These are phyloP conservation scores for Thamnophis elegans DNA, from an alignment of 2,797 vertebrate species.

Conservation along the genomic window DNA sequence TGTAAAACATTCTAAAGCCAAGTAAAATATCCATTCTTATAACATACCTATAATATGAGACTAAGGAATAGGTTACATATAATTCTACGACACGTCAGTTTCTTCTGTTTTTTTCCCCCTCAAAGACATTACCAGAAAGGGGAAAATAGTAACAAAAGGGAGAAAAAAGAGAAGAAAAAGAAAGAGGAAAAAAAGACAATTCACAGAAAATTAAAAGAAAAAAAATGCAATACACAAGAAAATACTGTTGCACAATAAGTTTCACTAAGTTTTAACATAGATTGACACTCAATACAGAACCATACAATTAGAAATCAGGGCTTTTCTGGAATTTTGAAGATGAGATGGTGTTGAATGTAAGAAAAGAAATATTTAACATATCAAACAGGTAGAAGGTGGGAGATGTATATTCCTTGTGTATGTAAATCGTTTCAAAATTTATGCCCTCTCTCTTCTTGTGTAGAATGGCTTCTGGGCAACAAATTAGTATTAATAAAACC, in stretches of 20 bases:
- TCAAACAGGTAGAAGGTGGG: constrained; percentile 51
- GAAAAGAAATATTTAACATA: constrained; percentile 54
- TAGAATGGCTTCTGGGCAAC: constrained; percentile 45
- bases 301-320: constrained; percentile 86
- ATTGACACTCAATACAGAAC: constrained; percentile 87
- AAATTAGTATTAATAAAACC: constrained; percentile 53
- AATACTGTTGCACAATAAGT: constrained; percentile 90
- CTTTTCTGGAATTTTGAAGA: constrained; percentile 79
- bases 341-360: constrained; percentile 73
- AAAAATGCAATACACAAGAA: constrained; percentile 81
- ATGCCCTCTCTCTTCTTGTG: constrained; percentile 19
- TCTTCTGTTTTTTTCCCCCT: constrained; percentile 66
- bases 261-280: constrained; percentile 89
- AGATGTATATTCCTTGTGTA: constrained; percentile 39
- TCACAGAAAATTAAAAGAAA: constrained; percentile 68
- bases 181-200: constrained; percentile 71
- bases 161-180: constrained; percentile 48
- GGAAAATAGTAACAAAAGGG: constrained; percentile 68
- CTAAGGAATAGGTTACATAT: constrained; percentile 92
- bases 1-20: constrained; percentile 98
- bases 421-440: constrained; percentile 25
- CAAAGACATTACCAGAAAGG: constrained; percentile 75
- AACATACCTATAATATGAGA: constrained; percentile 96
- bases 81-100: constrained; percentile 90
- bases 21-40: constrained; percentile 99